Conservation (phyloP, 2,113 vertebrate genomes). For the Regulus satrapa region DNA sequence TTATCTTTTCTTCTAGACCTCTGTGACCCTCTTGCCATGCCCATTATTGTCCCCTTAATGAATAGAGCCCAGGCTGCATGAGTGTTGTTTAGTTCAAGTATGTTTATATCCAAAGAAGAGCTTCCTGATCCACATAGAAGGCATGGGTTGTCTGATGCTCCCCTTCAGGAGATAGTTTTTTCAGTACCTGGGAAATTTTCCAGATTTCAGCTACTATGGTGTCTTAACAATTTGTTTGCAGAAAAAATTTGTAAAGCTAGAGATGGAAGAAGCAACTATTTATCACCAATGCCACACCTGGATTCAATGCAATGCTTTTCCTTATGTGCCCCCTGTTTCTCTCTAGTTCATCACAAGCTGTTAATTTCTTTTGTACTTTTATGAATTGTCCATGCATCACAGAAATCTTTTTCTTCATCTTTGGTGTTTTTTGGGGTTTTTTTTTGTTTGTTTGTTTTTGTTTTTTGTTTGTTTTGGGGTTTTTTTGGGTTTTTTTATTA, state of each 20-base stretch:
- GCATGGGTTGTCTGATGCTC: neutral
- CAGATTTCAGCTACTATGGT: neutral
- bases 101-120: neutral
- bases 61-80: neutral
- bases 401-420: neutral
- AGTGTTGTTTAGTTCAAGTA: neutral
- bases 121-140: neutral
- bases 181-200: neutral
- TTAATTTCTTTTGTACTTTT: neutral
- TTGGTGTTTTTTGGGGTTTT: too few relatives aligned
- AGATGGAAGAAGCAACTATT: neutral
- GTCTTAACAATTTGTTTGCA: neutral
- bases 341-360: neutral
- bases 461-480: too few relatives aligned
- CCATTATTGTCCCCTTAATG: rapidly evolving
- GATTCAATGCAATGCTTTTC: neutral
- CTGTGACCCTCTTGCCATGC: neutral
- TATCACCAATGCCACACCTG: neutral
- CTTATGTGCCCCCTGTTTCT: neutral
- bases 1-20: neutral
- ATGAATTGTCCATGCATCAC: neutral
- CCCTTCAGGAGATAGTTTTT: neutral
- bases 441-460: too few relatives aligned
- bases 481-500: neutral
- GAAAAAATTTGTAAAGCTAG: neutral